Percentiles rank a stretch among this genome's conserved stretches.
Evolutionary conservation across 2,888 invertebrate genomes (phyloP).

Genomic region (Odontocolon sp.): DNA sequence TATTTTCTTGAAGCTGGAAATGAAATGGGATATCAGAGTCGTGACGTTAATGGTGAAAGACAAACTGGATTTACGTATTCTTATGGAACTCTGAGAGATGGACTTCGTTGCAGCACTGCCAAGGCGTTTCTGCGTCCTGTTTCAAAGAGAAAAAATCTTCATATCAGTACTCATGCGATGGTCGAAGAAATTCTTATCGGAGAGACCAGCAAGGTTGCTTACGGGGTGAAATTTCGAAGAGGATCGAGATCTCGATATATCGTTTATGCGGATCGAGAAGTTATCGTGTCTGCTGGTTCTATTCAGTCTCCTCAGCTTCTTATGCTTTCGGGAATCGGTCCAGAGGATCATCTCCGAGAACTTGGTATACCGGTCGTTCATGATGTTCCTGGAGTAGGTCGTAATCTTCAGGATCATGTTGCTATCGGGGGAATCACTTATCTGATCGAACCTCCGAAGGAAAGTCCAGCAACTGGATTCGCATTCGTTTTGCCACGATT

Average conservation of each 20-base stretch:
- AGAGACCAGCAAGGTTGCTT: constrained; percentile 83
- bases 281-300: constrained; percentile 93
- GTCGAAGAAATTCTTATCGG: constrained; percentile 87
- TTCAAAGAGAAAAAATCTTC: constrained; percentile 86
- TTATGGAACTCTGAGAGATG: constrained; percentile 89
- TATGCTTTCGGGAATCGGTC: constrained; percentile 93
- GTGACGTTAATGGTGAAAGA: constrained; percentile 89
- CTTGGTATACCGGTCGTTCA: constrained; percentile 84
- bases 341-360: constrained; percentile 84
- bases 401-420: constrained; percentile 92
- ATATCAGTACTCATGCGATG: constrained; percentile 86
- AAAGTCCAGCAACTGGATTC: constrained; percentile 80
- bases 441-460: constrained; percentile 85
- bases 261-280: constrained; percentile 86
- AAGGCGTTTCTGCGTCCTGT: constrained; percentile 90
- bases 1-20: constrained; percentile 87
- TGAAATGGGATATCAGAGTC: constrained; percentile 87
- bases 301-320: constrained; percentile 92
- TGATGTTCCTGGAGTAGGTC: constrained; percentile 88
- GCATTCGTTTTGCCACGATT: constrained; percentile 87
- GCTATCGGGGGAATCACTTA: constrained; percentile 88
- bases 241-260: constrained; percentile 79
- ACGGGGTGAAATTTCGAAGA: constrained; percentile 87
- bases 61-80: constrained; percentile 91
- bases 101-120: constrained; percentile 91